Percentiles rank a stretch among this genome's conserved stretches.
These are phyloP conservation scores for Palythoa grandis DNA, from an alignment of 92 coral and sea anemone species.

Conservation along the genomic window DNA sequence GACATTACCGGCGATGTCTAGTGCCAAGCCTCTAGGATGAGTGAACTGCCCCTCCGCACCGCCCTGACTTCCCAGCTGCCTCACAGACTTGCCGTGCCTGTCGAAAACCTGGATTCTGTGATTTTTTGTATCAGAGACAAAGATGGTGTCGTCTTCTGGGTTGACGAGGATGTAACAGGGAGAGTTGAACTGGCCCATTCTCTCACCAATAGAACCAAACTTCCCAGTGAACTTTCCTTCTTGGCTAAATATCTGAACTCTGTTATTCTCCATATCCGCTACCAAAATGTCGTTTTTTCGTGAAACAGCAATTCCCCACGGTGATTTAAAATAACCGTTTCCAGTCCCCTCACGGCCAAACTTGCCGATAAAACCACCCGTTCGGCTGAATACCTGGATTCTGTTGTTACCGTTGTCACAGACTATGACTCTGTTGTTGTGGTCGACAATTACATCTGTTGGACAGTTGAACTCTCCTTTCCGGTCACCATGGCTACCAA, in stretches of 20 bases:
- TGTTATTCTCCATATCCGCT: constrained; percentile 98
- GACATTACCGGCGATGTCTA: constrained; percentile 92
- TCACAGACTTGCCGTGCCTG: constrained; percentile 79
- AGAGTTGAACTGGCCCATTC: constrained; percentile 85
- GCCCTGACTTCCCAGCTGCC: constrained; percentile 90
- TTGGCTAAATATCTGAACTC: constrained; percentile 84
- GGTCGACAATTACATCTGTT: constrained; percentile 91
- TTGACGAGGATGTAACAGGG: constrained; percentile 88
- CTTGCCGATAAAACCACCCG: constrained; percentile 94
- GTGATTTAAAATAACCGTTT: constrained; percentile 97
- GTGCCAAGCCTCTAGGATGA: constrained; percentile 96
- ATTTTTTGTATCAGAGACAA: constrained; percentile 95
- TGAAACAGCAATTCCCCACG: constrained; percentile 97
- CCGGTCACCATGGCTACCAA: constrained; percentile 98
- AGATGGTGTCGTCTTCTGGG: constrained; percentile 83
- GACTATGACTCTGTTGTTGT: constrained; percentile 84
- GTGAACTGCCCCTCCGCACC: constrained; percentile 85
- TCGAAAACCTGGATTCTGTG: constrained; percentile 96
- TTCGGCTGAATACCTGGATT: constrained; percentile 86
- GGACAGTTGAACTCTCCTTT: constrained; percentile 99
- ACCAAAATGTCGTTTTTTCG: constrained; percentile 83
- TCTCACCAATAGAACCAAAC: constrained; percentile 89
- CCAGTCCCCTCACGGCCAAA: constrained; percentile 97
- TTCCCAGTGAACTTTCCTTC: constrained; percentile 92
- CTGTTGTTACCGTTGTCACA: constrained; percentile 98